phyloP scores from a whole-genome alignment of 2,113 vertebrate species.

The Phyllostomus discolor region DNA sequence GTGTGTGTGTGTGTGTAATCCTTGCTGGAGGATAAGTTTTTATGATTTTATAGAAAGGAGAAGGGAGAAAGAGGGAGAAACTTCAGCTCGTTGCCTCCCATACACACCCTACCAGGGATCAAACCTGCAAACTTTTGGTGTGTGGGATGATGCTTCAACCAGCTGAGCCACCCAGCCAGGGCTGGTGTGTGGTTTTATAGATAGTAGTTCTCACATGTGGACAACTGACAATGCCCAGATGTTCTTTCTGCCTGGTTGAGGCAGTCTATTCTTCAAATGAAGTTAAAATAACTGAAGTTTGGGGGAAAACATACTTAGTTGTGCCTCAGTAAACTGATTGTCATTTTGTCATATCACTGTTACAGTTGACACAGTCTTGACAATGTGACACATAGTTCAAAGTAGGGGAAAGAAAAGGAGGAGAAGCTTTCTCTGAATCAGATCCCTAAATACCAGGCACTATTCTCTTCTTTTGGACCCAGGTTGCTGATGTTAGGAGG shows the following conservation, averaged over 20 bases:
- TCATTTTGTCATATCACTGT: constrained; percentile 2
- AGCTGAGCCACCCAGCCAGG: no score
- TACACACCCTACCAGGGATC: no score
- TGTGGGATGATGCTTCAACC: no score
- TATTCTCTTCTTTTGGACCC: background rate
- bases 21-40: no score
- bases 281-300: constrained; percentile 9
- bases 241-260: constrained; percentile 7
- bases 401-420: background rate
- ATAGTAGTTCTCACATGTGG: background rate
- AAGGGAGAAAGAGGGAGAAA: no score
- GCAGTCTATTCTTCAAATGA: constrained; percentile 44
- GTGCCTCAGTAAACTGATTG: constrained; percentile 34
- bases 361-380: constrained; percentile 5
- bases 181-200: background rate
- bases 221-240: background rate
- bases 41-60: no score
- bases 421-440: background rate
- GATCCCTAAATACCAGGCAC: background rate
- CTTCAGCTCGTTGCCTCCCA: no score
- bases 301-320: constrained; percentile 15
- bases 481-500: background rate
- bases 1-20: no score
- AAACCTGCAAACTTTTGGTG: no score
- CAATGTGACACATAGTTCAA: background rate